Evolutionary conservation across 1,140 invertebrate genomes (phyloP), one percentile per base, ranked within the genome.

Genomic region (Teleogryllus occipitalis): DNA sequence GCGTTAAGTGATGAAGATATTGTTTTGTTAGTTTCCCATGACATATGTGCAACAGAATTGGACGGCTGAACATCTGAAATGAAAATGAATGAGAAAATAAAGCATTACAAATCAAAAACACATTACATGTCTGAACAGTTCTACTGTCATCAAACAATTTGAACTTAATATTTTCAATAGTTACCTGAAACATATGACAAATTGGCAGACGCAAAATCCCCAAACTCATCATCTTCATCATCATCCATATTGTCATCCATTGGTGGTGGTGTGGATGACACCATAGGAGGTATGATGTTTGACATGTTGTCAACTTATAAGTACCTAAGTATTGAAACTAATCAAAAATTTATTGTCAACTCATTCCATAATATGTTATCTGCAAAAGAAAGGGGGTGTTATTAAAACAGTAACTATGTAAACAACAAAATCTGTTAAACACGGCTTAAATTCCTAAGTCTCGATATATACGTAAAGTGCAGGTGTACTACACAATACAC

Each of bases 241-340:
- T 90, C 89, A 47, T 87, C 86, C 81, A 86, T 21, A 74, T 80
- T 86, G 83, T 89, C 85, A 81, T 88, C 89, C 72, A 91, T 87
- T 47, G 90, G 90, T 77, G 90, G 90, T 81, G 90, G 90, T 46
- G 90, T 90, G 80, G 88, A 90, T 82, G 90, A 90, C 75, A 92
- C 87, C 80, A 91, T 84, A 65, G 90, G 90, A 82, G 90, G 90
- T 82, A 91, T 81, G 5, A 81, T 75, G 48, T 79, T 79, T 8
- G 77, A 81, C 80, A 81, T 81, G 8, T 78, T 80, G 27, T 39
- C 27, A 39, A 39, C 27, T 39, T 39, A 39, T 39, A 39, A 39
- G 27, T 39, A 39, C 27, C 27, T 39, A 39, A 39, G 27, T 39
- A 39, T 39, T 39, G 27, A 39, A 39, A 39, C 27, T 39, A 39